Conservation (phyloP, 2,888 invertebrate genomes). For the Brenthis ino region DNA sequence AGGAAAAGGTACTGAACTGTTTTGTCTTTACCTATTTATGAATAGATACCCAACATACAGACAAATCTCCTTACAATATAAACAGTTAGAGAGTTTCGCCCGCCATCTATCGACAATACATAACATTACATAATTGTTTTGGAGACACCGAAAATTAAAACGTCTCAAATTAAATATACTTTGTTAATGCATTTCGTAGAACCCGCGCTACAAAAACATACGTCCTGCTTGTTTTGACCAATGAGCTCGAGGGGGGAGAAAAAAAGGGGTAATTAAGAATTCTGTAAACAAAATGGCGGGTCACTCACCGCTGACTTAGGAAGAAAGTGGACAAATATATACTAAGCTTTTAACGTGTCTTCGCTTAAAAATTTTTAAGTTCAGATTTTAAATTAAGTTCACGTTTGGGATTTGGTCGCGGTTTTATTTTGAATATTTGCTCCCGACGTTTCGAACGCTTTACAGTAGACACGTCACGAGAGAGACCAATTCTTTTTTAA, state of each 20-base stretch:
- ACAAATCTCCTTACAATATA: background rate
- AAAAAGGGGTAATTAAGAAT: constrained; percentile 52
- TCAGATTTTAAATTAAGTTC: too few relatives aligned
- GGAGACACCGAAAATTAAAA: constrained; percentile 47
- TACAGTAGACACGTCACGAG: too few relatives aligned
- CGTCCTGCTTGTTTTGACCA: constrained; percentile 42
- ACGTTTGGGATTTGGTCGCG: too few relatives aligned
- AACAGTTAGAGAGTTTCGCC: background rate
- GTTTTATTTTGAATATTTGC: too few relatives aligned
- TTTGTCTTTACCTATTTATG: too few relatives aligned
- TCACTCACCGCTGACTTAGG: background rate
- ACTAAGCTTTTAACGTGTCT: background rate
- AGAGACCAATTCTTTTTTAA: too few relatives aligned
- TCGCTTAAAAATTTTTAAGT: background rate
- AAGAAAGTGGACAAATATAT: constrained; percentile 20
- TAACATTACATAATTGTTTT: constrained; percentile 28
- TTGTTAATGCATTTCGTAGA: constrained; percentile 50
- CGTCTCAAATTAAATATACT: constrained; percentile 53
- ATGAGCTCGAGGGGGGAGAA: constrained; percentile 42
- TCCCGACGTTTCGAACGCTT: too few relatives aligned
- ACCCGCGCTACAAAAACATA: constrained; percentile 42
- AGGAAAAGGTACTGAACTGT: too few relatives aligned
- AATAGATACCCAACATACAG: too few relatives aligned
- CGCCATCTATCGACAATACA: constrained; percentile 20
- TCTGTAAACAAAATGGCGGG: constrained; percentile 49